A percentile compares a stretch with the other conserved stretches of the same genome.
Evolutionary conservation across 2,113 vertebrate species (phyloP).

Genomic region (Delphinus delphis): DNA sequence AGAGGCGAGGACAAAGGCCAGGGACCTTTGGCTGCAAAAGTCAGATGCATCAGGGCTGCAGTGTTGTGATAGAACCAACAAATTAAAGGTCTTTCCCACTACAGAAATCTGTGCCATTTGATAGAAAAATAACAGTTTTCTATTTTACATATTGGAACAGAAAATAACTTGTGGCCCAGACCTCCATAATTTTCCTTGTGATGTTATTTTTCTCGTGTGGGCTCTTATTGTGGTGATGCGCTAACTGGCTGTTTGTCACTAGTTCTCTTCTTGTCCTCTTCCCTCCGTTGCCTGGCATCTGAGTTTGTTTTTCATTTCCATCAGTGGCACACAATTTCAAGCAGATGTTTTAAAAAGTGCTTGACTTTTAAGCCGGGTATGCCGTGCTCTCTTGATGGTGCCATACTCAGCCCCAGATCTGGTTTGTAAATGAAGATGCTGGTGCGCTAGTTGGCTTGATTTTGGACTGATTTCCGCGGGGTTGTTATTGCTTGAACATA

Average conservation of each 20-base stretch:
- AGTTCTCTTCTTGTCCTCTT: neutral
- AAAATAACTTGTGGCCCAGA: slow-evolving; percentile 22
- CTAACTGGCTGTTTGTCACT: slow-evolving; percentile 11
- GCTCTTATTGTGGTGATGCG: neutral
- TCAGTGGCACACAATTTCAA: slow-evolving; percentile 61
- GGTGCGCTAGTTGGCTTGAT: neutral
- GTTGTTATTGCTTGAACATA: neutral
- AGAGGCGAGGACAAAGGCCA: neutral
- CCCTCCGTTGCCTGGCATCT: slow-evolving; percentile 58
- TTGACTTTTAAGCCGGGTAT: slow-evolving; percentile 71
- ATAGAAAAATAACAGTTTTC: neutral
- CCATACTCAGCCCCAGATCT: slow-evolving; percentile 24
- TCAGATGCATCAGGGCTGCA: neutral
- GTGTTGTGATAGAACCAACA: neutral
- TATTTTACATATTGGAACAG: neutral
- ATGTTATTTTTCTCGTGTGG: neutral
- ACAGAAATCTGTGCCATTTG: neutral
- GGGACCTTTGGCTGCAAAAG: neutral
- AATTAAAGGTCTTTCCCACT: neutral
- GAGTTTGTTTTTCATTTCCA: slow-evolving; percentile 69
- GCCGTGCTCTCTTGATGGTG: slow-evolving; percentile 33
- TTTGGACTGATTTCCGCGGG: neutral
- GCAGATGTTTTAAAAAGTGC: slow-evolving; percentile 75
- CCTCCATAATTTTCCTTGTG: neutral
- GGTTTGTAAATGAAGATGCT: slow-evolving; percentile 63